Evolutionary conservation across 2,113 vertebrate genomes (phyloP).

Genomic region (Sander lucioperca): DNA sequence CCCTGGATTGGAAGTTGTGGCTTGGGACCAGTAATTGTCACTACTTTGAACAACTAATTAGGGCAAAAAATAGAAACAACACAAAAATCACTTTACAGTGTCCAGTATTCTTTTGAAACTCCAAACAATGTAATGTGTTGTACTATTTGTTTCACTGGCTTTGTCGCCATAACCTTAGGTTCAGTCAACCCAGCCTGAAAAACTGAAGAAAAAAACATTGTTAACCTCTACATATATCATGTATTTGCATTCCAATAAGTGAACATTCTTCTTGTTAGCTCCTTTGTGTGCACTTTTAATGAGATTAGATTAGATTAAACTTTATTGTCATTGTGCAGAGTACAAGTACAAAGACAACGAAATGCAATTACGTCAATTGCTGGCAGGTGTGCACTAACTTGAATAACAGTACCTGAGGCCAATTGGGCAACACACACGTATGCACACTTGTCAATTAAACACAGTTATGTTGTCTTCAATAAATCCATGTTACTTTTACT

Average conservation of each 20-base stretch:
- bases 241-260: not conserved
- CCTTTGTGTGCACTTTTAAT: not conserved
- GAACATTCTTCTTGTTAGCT: not conserved
- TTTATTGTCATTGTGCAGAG: no score
- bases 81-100: not conserved
- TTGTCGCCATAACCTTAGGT: not conserved
- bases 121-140: not conserved
- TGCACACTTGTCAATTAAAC: no score
- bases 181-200: not conserved
- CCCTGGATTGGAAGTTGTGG: not conserved
- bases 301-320: no score
- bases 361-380: no score
- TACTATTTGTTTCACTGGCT: constrained; percentile 1
- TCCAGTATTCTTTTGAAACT: not conserved
- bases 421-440: no score
- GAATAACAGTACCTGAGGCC: no score
- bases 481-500: no score
- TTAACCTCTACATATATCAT: not conserved
- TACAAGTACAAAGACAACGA: no score
- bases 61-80: not conserved
- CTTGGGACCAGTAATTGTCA: not conserved
- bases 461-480: no score
- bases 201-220: not conserved
- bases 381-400: no score
- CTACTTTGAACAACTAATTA: not conserved